Conservation (phyloP, 2,113 vertebrate species). For the Megalops atlanticus region DNA sequence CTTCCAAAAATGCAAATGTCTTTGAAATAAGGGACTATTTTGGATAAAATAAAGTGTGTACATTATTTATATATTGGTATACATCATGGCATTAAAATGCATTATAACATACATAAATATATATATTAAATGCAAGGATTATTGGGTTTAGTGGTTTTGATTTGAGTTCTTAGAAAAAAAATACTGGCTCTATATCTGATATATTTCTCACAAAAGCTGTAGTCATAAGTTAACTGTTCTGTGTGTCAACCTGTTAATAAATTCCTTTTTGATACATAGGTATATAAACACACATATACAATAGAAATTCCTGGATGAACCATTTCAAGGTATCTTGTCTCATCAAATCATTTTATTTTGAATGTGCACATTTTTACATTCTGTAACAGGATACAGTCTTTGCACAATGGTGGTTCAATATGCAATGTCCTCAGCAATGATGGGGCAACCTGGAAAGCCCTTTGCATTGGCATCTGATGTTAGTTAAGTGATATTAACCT, state of each 20-base stretch:
- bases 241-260: not conserved
- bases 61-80: not conserved
- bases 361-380: constrained; percentile 4
- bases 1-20: not conserved
- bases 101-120: not conserved
- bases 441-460: not conserved
- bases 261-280: not conserved
- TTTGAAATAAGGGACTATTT: constrained; percentile 2
- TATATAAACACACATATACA: not conserved
- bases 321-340: not conserved
- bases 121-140: not conserved
- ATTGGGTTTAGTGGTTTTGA: not conserved
- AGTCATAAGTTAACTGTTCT: too few species aligned
- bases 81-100: not conserved
- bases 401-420: constrained; percentile 35
- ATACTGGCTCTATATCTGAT: too few species aligned
- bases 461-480: not conserved
- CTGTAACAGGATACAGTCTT: not conserved
- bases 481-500: not conserved
- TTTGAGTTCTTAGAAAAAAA: not conserved
- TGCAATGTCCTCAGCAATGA: constrained; percentile 38
- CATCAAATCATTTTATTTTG: constrained; percentile 14
- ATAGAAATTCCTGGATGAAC: not conserved
- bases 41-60: not conserved
- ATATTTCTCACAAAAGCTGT: too few species aligned